Base-by-base conservation (phyloP, 2,888 invertebrate species). In the Danaus chrysippus region DNA sequence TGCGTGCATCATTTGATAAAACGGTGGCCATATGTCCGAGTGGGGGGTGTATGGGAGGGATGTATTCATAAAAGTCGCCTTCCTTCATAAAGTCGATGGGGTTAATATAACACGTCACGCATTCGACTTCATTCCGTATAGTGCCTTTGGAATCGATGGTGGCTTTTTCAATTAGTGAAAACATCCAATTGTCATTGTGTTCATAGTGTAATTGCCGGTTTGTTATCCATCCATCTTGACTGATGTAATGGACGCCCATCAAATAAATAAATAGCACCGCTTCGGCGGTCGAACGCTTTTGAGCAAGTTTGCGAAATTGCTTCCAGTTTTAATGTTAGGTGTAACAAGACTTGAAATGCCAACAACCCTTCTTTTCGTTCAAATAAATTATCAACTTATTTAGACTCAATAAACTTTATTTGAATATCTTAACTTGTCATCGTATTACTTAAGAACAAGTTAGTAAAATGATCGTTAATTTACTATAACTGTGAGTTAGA, bases 141-240 rank as follows among this genome's bases (percentile, higher is more conserved):
- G 90, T 90, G 89, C 86, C 82, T 82, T 46, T 53, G 83, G 76
- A 83, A 85, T 87, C 85, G 85, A 87, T 83, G 78, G 82, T 76
- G 83, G 84, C 83, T 82, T 87, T 88, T 89, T 90, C 88, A 90
- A 91, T 91, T 90, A 89, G 85, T 84, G 82, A 84, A 84, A 84
- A 84, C 85, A 86, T 86, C 87, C 84, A 85, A 86, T 87, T 86
- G 87, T 88, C 85, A 79, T 84, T 86, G 85, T 82, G 85, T 85
- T 89, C 84, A 87, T 87, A 84, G 87, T 85, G 84, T 88, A 88
- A 89, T 87, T 87, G 89, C 78, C 73, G 84, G 84, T 87, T 85
- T 83, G 87, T 88, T 89, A 88, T 88, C 88, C 80, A 85, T 87
- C 82, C 83, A 88, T 89, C 89, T 89, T 88, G 87, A 83, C 84